phyloP scores from a whole-genome alignment of 2,888 invertebrate genomes.

The Emmelina monodactyla region DNA sequence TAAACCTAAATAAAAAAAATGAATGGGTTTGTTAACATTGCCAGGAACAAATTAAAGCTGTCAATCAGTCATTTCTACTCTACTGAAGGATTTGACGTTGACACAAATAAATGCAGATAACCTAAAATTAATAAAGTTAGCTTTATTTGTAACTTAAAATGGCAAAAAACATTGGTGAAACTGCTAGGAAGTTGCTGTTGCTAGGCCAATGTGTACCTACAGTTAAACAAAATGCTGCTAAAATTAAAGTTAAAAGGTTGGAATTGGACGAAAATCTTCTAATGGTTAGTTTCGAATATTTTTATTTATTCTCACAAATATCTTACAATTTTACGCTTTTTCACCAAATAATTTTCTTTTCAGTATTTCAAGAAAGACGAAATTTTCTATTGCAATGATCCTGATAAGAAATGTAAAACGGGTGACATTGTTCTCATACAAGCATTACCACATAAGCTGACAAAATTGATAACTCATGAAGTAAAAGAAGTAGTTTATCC shows the following conservation, averaged over 20 bases:
- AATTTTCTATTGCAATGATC: slow-evolving; percentile 80
- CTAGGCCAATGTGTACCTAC: slow-evolving; percentile 84
- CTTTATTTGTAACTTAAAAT: too few species aligned
- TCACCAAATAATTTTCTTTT: slow-evolving; percentile 21
- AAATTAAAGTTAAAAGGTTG: slow-evolving; percentile 78
- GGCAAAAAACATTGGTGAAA: slow-evolving; percentile 44
- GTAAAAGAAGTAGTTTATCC: slow-evolving; percentile 82
- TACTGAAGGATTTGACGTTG: too few species aligned
- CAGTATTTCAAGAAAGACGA: slow-evolving; percentile 82
- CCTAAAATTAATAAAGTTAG: too few species aligned
- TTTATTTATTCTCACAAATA: not conserved
- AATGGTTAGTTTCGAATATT: slow-evolving; percentile 67
- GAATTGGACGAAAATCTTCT: slow-evolving; percentile 77
- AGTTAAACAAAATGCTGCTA: slow-evolving; percentile 78
- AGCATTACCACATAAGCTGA: slow-evolving; percentile 74
- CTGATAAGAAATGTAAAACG: slow-evolving; percentile 76
- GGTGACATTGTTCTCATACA: slow-evolving; percentile 86
- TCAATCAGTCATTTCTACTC: too few species aligned
- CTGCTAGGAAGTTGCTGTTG: slow-evolving; percentile 64
- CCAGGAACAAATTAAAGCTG: too few species aligned
- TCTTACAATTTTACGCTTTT: not conserved
- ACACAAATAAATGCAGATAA: too few species aligned
- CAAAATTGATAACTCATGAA: slow-evolving; percentile 80
- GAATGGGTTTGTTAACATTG: too few species aligned
- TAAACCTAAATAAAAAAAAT: too few species aligned